A percentile compares a stretch with the other conserved stretches of the same genome.
phyloP scores from a whole-genome alignment of 2,113 vertebrate species.

The Camelus bactrianus region DNA sequence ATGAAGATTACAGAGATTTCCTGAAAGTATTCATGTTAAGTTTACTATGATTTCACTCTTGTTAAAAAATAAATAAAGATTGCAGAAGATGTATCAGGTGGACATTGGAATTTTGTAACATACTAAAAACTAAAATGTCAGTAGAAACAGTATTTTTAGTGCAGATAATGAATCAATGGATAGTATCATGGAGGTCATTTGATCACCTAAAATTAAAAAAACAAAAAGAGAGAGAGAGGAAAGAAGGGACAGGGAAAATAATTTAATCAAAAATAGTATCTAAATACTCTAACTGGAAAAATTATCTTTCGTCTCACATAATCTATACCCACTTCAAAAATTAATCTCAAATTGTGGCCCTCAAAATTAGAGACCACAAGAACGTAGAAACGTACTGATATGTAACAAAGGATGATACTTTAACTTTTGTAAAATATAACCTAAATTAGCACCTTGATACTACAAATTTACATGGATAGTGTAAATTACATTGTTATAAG shows the following conservation, averaged over 20 bases:
- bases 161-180: not conserved
- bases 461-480: not conserved
- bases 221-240: not conserved
- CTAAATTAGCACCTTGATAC: not conserved
- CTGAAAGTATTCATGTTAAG: not conserved
- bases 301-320: not conserved
- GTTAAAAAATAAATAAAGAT: not conserved
- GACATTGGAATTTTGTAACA: not conserved
- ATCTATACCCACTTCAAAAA: not conserved
- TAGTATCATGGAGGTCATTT: not conserved
- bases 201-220: not conserved
- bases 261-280: not conserved
- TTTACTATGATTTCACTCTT: not conserved
- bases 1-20: not conserved
- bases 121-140: not conserved
- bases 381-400: not conserved
- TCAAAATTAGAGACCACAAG: not conserved
- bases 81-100: not conserved
- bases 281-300: not conserved
- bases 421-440: not conserved
- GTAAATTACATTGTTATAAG: not conserved
- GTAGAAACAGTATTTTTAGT: not conserved
- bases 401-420: not conserved
- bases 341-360: not conserved
- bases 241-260: too few species aligned